Evolutionary conservation across 2,888 invertebrate species (phyloP).

Genomic region (Boloria euphrosyne): DNA sequence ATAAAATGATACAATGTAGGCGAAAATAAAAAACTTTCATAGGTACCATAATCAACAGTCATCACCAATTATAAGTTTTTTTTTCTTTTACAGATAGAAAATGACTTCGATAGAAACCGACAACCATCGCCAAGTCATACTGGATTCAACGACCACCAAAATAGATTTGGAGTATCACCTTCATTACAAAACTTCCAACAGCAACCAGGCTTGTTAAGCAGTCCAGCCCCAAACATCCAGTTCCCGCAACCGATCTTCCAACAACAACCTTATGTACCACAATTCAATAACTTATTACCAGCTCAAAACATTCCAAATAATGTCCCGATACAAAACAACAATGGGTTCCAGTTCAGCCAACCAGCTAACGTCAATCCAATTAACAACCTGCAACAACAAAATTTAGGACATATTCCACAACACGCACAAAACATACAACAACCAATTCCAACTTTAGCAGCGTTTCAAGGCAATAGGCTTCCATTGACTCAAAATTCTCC

Average conservation of each 20-base stretch:
- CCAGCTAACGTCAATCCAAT: conserved; percentile 50
- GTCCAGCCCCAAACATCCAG: conserved; percentile 58
- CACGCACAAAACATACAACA: conserved; percentile 64
- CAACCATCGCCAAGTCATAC: conserved; percentile 66
- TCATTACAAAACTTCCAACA: conserved; percentile 70
- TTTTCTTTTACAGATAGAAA: conserved; percentile 71
- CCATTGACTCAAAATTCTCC: conserved; percentile 58
- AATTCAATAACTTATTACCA: conserved; percentile 64
- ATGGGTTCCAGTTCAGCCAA: conserved; percentile 64
- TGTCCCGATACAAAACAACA: conserved; percentile 46
- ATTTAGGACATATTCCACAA: conserved; percentile 55
- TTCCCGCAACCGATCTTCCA: conserved; percentile 67
- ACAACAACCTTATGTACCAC: conserved; percentile 66
- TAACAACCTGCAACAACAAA: conserved; percentile 58
- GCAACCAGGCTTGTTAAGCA: conserved; percentile 56
- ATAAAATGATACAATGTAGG: too few relatives aligned
- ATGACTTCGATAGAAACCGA: conserved; percentile 77
- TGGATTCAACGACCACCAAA: conserved; percentile 74
- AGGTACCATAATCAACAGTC: neutral
- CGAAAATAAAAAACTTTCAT: too few relatives aligned
- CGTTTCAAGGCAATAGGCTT: conserved; percentile 60
- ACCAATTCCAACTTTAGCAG: conserved; percentile 62
- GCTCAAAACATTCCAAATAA: conserved; percentile 57
- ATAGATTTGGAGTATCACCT: conserved; percentile 72
- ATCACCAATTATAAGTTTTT: conserved; percentile 29